Evolutionary conservation across 2,888 invertebrate genomes (phyloP).

Genomic region (Syrista parreyssii): DNA sequence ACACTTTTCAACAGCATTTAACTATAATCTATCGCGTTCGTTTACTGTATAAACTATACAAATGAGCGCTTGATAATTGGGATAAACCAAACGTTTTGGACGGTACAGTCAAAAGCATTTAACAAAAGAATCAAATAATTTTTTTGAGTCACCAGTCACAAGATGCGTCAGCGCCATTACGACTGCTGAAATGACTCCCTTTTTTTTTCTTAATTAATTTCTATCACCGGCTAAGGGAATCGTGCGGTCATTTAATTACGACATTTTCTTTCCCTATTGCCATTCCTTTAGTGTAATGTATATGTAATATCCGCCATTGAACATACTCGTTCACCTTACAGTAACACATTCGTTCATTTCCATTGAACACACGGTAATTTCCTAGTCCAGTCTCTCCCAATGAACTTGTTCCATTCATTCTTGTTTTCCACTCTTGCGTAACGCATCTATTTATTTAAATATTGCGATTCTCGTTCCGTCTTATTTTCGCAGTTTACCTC

Average conservation of each 20-base stretch:
- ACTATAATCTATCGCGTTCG: conserved; percentile 43
- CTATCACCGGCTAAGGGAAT: too few relatives aligned
- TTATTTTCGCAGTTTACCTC: too few relatives aligned
- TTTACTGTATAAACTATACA: conserved; percentile 53
- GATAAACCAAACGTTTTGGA: conserved; percentile 50
- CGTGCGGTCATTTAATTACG: neutral
- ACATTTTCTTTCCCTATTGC: neutral
- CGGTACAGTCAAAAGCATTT: conserved; percentile 48
- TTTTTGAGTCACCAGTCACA: conserved; percentile 30
- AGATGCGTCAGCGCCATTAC: conserved; percentile 34
- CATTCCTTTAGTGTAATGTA: conserved; percentile 2
- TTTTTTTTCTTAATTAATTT: conserved; percentile 5
- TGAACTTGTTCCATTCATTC: too few relatives aligned
- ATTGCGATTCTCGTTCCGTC: too few relatives aligned
- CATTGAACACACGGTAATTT: too few relatives aligned
- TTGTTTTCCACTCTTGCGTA: too few relatives aligned
- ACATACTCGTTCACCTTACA: too few relatives aligned
- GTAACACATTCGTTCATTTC: too few relatives aligned
- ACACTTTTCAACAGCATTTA: conserved; percentile 46
- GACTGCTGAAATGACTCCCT: conserved; percentile 16
- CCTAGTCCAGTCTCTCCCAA: too few relatives aligned
- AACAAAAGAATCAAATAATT: conserved; percentile 36
- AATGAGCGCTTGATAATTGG: conserved; percentile 49
- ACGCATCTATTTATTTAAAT: too few relatives aligned
- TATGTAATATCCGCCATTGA: too few relatives aligned